Evolutionary conservation across 1,140 invertebrate genomes (phyloP).

Genomic region (Stegodyphus mimosarum): DNA sequence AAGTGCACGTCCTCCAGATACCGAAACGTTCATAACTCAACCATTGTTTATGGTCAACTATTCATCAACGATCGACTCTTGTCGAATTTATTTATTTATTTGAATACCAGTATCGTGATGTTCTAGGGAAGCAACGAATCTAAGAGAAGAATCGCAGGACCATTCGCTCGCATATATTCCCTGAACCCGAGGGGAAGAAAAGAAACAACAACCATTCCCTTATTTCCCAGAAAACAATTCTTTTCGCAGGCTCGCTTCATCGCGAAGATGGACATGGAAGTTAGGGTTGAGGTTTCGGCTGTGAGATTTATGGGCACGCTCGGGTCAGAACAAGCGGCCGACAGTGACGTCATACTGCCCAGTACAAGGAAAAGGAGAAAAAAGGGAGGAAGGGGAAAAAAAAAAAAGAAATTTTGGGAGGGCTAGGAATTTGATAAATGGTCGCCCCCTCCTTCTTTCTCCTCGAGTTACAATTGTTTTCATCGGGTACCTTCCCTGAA

Average conservation of each 20-base stretch:
- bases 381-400: not conserved
- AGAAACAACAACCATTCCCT: too few relatives aligned
- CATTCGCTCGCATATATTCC: too few relatives aligned
- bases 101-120: not conserved
- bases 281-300: not conserved
- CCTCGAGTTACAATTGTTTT: slow-evolving; percentile 52
- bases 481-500: slow-evolving; percentile 38
- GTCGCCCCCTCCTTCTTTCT: slow-evolving; percentile 28
- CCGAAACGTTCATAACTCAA: too few relatives aligned
- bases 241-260: not conserved
- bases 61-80: not conserved
- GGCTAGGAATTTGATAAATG: slow-evolving; percentile 53
- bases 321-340: slow-evolving; percentile 18
- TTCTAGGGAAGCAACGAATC: too few relatives aligned
- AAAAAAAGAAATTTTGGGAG: slow-evolving; percentile 26
- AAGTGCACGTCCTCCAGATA: too few relatives aligned
- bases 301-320: slow-evolving; percentile 3
- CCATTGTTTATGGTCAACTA: not conserved
- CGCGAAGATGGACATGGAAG: not conserved
- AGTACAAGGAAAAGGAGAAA: slow-evolving; percentile 11
- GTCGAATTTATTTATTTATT: not conserved
- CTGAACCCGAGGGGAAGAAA: too few relatives aligned
- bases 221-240: not conserved
- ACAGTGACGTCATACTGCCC: slow-evolving; percentile 56
- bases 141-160: too few relatives aligned